Percentiles rank a stretch among this genome's conserved stretches.
These are phyloP conservation scores for Eumaeus atala DNA, from an alignment of 1,140 invertebrate species.

Conservation along the genomic window DNA sequence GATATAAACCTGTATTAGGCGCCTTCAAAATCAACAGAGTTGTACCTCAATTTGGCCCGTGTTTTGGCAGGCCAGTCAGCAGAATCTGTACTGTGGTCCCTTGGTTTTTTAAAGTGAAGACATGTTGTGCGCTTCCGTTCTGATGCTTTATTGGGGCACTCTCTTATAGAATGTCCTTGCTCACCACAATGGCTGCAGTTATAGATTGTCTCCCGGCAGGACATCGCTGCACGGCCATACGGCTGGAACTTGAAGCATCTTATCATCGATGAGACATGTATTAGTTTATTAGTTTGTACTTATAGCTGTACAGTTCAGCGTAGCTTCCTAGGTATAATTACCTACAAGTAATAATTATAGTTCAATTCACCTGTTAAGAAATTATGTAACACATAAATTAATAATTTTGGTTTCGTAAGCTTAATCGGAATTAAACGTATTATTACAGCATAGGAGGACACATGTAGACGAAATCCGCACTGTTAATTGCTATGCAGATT, in stretches of 20 bases:
- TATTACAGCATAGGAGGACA: too few relatives aligned
- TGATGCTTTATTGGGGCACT: not conserved
- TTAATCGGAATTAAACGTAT: too few relatives aligned
- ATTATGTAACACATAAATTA: too few relatives aligned
- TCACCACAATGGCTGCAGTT: not conserved
- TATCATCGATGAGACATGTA: not conserved
- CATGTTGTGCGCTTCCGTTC: constrained; percentile 11
- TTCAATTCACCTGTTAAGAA: too few relatives aligned
- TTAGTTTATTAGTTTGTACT: too few relatives aligned
- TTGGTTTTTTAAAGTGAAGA: constrained; percentile 14
- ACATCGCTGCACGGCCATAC: constrained; percentile 2
- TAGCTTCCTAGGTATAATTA: too few relatives aligned
- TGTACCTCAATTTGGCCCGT: constrained; percentile 7
- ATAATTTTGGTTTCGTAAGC: too few relatives aligned
- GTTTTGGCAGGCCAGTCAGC: too few relatives aligned
- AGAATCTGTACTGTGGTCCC: not conserved
- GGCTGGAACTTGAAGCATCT: constrained; percentile 6
- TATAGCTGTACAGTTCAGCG: too few relatives aligned
- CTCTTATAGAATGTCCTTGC: not conserved
- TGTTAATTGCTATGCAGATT: too few relatives aligned
- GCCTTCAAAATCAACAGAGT: constrained; percentile 14
- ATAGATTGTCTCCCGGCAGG: not conserved
- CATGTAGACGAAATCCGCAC: too few relatives aligned
- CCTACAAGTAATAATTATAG: too few relatives aligned
- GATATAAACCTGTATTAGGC: constrained; percentile 15